Base-by-base conservation (phyloP, 2,113 vertebrate genomes). In the Gadus chalcogrammus region DNA sequence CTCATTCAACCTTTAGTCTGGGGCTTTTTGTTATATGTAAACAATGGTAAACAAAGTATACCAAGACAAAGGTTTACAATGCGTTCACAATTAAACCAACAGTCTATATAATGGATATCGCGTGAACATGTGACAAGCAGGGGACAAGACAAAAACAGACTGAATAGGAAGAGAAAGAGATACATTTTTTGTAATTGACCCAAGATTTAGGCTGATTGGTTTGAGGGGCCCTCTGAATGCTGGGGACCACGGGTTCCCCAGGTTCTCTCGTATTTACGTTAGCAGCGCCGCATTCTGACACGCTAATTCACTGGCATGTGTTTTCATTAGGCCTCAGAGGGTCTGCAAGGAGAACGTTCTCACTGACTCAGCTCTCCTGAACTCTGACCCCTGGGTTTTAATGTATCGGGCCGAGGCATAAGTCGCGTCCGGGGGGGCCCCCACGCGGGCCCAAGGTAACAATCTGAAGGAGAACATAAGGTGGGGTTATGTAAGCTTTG, bases 261-360 rank as follows among this genome's bases (percentile, higher is more conserved):
- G 84, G 84, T 90, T 79, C 75, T 86, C 80, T 87, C 87, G 71
- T 87, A 88, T 90, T 88, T 82, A 88, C 73, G 84, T 74, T 20
- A 81, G 80, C 70, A 76, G 27, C 76, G 86, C 74, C 73, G 58
- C 61, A 72, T 80, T 73, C 82, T 86, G 82, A 81, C 79, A 75
- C 76, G 73, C 76, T 88, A 78, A 84, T 78, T 85, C 75, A 4
- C 71, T 74, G 79, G 77, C 86, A 85, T 85, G 84, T 86, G 79
- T 87, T 88, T 89, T 85, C 75, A 82, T 84, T 81, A 79, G 74
- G 70, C 77, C 85, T 80, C 80, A 8, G 61, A 70, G 83, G 85
- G 85, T 72, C 18, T 2, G 24, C 69, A 76, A 74, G 76, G 78
- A 66, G 5, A 15, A 4, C 79, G 79, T 64, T 71, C 73, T 77